A percentile compares a stretch with the other conserved stretches of the same genome.
These are phyloP conservation scores for Miichthys miiuy DNA, from an alignment of 2,797 vertebrate genomes.

Conservation along the genomic window DNA sequence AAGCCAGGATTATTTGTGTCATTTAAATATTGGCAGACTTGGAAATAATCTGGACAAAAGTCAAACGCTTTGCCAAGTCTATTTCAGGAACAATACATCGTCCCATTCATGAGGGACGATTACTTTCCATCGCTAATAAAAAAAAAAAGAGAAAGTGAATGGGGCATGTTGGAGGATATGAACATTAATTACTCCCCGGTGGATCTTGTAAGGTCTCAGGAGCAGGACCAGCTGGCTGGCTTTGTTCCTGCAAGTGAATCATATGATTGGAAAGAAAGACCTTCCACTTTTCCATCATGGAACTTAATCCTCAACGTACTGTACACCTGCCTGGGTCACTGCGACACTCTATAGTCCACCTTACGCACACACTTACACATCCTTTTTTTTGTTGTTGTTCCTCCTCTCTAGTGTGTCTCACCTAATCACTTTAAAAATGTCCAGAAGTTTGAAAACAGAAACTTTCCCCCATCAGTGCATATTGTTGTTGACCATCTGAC, in stretches of 20 bases:
- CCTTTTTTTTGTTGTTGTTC: neutral
- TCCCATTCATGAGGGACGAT: constrained; percentile 48
- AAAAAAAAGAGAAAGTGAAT: constrained; percentile 9
- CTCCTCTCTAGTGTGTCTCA: neutral
- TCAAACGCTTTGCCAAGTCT: constrained; percentile 43
- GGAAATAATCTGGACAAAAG: constrained; percentile 65
- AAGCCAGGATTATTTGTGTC: constrained; percentile 74
- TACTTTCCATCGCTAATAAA: constrained; percentile 49
- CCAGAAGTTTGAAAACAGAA: neutral
- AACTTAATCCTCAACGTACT: constrained; percentile 48
- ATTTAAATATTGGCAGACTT: constrained; percentile 70
- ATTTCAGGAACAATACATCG: constrained; percentile 58
- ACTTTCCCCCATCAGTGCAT: neutral
- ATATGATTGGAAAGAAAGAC: constrained; percentile 57
- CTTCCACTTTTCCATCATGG: constrained; percentile 35
- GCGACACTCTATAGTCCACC: constrained; percentile 10
- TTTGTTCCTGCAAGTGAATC: constrained; percentile 40
- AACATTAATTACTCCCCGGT: constrained; percentile 29
- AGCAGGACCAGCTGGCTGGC: constrained; percentile 15
- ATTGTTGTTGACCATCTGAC: constrained; percentile 2
- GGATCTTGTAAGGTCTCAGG: constrained; percentile 14
- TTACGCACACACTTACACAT: constrained; percentile 4
- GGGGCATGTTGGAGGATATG: constrained; percentile 12
- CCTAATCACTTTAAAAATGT: neutral
- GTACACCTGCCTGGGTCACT: constrained; percentile 25